Evolutionary conservation across 2,888 invertebrate species (phyloP).

Genomic region (Apodemia mormo): DNA sequence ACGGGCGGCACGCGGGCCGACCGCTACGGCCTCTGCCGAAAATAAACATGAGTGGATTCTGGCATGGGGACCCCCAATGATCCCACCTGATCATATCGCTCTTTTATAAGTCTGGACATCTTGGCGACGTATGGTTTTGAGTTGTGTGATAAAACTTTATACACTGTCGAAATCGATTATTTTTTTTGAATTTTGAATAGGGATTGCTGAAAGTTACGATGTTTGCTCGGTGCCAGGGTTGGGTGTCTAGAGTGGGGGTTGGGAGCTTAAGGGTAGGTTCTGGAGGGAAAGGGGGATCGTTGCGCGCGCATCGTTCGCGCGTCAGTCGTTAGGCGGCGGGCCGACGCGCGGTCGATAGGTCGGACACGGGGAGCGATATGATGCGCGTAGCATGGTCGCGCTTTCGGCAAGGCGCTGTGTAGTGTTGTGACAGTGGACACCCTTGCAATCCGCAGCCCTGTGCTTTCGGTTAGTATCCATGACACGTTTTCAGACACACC

Average conservation of each 20-base stretch:
- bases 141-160: neutral
- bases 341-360: slow-evolving; percentile 77
- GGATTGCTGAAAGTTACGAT: slow-evolving; percentile 35
- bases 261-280: slow-evolving; percentile 37
- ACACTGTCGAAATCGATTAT: too few species aligned
- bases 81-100: slow-evolving; percentile 30
- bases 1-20: slow-evolving; percentile 60
- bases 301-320: slow-evolving; percentile 71
- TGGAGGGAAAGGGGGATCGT: slow-evolving; percentile 38
- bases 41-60: slow-evolving; percentile 62
- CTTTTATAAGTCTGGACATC: neutral
- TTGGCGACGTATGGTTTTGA: neutral
- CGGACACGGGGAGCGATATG: slow-evolving; percentile 61
- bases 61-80: slow-evolving; percentile 27
- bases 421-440: slow-evolving; percentile 54
- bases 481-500: slow-evolving; percentile 29
- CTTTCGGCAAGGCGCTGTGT: slow-evolving; percentile 58
- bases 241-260: slow-evolving; percentile 39
- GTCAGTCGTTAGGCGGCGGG: slow-evolving; percentile 56
- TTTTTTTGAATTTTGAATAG: slow-evolving; percentile 27
- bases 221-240: slow-evolving; percentile 40
- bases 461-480: slow-evolving; percentile 56
- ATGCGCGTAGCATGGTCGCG: slow-evolving; percentile 66
- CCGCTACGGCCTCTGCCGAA: slow-evolving; percentile 63
- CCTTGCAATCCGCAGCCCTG: slow-evolving; percentile 29